phyloP scores from a whole-genome alignment of 1,140 invertebrate species.

The Eumeta japonica region DNA sequence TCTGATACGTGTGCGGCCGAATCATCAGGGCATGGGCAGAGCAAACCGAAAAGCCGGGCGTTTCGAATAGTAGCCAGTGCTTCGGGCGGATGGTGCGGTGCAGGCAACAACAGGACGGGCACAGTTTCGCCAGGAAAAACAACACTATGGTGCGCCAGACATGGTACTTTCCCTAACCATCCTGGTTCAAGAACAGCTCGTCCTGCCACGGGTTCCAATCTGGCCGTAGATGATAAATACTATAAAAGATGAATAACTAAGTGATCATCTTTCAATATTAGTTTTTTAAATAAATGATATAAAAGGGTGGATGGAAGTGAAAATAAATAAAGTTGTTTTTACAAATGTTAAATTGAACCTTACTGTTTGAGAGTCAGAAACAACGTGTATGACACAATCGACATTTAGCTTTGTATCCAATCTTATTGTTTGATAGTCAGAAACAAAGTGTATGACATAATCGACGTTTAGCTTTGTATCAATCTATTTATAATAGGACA shows the following conservation, averaged over 20 bases:
- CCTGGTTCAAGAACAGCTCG: constrained; percentile 39
- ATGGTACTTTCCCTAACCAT: constrained; percentile 37
- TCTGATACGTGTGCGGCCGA: constrained; percentile 22
- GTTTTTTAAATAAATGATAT: neutral
- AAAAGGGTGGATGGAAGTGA: neutral
- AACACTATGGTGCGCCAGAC: constrained; percentile 31
- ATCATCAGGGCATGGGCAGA: constrained; percentile 43
- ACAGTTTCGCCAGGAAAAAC: constrained; percentile 52
- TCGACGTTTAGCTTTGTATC: too few relatives aligned
- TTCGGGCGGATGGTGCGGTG: constrained; percentile 19
- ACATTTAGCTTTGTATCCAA: too few relatives aligned
- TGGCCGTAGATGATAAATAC: constrained; percentile 1
- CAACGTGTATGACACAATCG: too few relatives aligned
- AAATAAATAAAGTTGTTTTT: neutral
- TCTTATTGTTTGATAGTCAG: too few relatives aligned
- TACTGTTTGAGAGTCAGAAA: too few relatives aligned
- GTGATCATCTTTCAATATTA: neutral
- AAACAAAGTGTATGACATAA: too few relatives aligned
- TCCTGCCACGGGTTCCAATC: constrained; percentile 26
- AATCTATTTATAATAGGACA: too few relatives aligned
- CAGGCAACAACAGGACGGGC: constrained; percentile 38
- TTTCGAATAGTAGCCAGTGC: constrained; percentile 22
- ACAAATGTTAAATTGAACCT: too few relatives aligned
- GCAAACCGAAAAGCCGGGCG: constrained; percentile 40
- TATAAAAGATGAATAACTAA: neutral